These are phyloP conservation scores for Menura novaehollandiae DNA, from an alignment of 2,113 vertebrate species.

Conservation along the genomic window DNA sequence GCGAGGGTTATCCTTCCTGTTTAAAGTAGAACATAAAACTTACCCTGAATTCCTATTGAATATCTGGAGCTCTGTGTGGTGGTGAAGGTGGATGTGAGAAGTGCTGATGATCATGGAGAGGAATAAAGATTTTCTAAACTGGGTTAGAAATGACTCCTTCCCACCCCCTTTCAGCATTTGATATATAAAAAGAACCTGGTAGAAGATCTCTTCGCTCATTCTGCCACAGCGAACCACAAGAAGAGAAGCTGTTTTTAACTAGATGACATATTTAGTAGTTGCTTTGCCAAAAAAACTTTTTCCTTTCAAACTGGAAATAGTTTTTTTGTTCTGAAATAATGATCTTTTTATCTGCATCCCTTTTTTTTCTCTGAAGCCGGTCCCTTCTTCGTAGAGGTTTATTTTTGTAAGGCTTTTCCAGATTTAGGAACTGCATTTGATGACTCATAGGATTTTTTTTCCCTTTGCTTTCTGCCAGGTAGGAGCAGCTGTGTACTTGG, in stretches of 20 bases:
- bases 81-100: not conserved
- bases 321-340: slow-evolving; percentile 28
- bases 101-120: not conserved
- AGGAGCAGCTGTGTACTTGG: slow-evolving; percentile 28
- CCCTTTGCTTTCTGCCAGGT: slow-evolving; percentile 24
- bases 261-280: not conserved
- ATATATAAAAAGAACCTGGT: not conserved
- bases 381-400: not conserved
- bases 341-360: not conserved
- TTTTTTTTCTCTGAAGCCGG: not conserved
- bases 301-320: not conserved
- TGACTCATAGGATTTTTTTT: slow-evolving; percentile 4
- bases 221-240: not conserved
- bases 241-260: not conserved
- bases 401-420: slow-evolving; percentile 26
- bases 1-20: not conserved
- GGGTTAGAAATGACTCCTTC: not conserved
- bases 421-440: slow-evolving; percentile 37
- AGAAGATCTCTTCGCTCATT: not conserved
- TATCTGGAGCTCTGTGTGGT: not conserved
- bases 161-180: not conserved
- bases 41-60: not conserved
- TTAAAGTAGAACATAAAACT: not conserved
- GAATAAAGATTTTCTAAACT: not conserved
- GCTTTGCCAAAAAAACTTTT: not conserved